A percentile compares a stretch with the other conserved stretches of the same genome.
phyloP scores from a whole-genome alignment of 2,113 vertebrate genomes.

The Platichthys flesus region DNA sequence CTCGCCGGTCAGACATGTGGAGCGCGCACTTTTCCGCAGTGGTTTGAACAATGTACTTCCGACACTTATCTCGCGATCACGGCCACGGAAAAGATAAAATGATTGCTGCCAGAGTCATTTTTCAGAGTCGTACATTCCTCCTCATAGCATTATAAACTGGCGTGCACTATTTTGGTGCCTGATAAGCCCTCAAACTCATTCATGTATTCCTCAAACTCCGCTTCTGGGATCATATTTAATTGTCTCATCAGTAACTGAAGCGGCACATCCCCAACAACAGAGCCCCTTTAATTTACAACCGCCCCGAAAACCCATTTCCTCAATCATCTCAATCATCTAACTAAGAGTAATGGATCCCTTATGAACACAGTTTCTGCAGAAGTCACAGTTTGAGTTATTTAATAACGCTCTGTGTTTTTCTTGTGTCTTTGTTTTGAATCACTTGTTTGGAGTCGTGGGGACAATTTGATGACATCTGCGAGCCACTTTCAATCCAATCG shows the following conservation, averaged over 20 bases:
- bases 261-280: neutral
- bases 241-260: conserved; percentile 13
- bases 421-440: neutral
- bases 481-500: neutral
- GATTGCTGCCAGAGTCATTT: neutral
- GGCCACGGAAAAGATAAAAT: neutral
- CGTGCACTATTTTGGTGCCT: neutral
- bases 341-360: conserved; percentile 14
- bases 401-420: neutral
- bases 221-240: conserved; percentile 13
- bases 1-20: too few relatives aligned
- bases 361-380: neutral
- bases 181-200: conserved; percentile 5
- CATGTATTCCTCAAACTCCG: conserved; percentile 1
- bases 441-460: neutral
- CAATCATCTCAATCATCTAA: conserved; percentile 8
- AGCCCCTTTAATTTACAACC: neutral
- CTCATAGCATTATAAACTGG: neutral
- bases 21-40: too few relatives aligned
- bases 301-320: conserved; percentile 12
- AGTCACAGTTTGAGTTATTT: neutral
- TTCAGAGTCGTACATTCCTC: neutral
- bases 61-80: too few relatives aligned
- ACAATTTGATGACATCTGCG: neutral
- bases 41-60: too few relatives aligned